These are phyloP conservation scores for Catostylus mosaicus DNA, from an alignment of 30 jellyfish, hydroid and myxozoan genomes.

Conservation along the genomic window DNA sequence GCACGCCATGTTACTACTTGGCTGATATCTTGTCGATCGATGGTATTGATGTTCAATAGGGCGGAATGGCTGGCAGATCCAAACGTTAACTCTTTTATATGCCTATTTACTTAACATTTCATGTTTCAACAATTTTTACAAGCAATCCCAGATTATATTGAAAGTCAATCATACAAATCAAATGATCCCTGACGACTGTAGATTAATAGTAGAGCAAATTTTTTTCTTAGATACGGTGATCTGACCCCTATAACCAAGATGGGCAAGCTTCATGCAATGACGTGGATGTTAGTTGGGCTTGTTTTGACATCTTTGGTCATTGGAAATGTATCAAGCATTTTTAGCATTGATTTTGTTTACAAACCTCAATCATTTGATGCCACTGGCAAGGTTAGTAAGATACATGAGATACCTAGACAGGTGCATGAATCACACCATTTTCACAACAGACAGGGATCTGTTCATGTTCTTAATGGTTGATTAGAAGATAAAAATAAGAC, in stretches of 20 bases:
- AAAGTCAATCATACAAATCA: background rate
- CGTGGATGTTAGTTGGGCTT: constrained; percentile 32
- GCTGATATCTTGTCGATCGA: no score
- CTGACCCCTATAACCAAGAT: constrained; percentile 33
- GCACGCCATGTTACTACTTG: no score
- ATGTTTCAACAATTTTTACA: background rate
- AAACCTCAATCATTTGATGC: background rate
- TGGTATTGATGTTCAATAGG: background rate
- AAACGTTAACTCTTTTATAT: background rate
- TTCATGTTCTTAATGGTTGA: background rate
- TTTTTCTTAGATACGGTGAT: constrained; percentile 41
- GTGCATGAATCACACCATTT: background rate
- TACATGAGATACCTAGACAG: background rate
- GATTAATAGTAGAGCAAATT: no score
- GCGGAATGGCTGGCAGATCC: background rate
- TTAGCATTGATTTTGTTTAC: background rate
- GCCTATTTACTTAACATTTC: background rate
- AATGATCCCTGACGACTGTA: no score
- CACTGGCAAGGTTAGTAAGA: constrained; percentile 10
- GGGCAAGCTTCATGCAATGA: constrained; percentile 15
- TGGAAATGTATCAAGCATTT: constrained; percentile 16
- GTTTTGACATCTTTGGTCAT: constrained; percentile 18
- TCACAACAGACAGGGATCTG: background rate
- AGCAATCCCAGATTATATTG: background rate
- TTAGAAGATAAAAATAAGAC: background rate